These are phyloP conservation scores for Hippolais icterina DNA, from an alignment of 2,113 vertebrate genomes.

Conservation along the genomic window DNA sequence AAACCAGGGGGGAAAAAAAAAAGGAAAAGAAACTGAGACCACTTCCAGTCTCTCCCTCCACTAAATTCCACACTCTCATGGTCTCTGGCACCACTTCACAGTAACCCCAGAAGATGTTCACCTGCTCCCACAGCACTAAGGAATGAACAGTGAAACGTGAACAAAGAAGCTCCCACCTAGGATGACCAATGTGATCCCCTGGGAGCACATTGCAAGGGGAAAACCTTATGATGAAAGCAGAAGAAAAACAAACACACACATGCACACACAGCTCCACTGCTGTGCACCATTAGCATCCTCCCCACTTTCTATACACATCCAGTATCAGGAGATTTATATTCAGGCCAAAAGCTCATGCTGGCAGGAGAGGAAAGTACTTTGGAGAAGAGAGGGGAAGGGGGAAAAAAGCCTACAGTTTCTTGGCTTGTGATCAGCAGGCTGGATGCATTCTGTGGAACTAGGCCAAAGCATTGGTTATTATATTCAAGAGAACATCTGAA, in stretches of 20 bases:
- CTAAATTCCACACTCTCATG: neutral
- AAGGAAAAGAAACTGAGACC: neutral
- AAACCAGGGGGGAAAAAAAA: neutral
- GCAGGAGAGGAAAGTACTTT: slow-evolving; percentile 57
- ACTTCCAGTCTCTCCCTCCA: slow-evolving; percentile 30
- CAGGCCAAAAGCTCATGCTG: slow-evolving; percentile 38
- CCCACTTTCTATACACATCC: neutral
- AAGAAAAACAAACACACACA: slow-evolving; percentile 14
- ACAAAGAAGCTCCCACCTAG: slow-evolving; percentile 23
- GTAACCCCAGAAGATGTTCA: slow-evolving; percentile 26
- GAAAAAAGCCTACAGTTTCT: slow-evolving; percentile 7
- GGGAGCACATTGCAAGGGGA: neutral
- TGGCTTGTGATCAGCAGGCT: slow-evolving; percentile 60
- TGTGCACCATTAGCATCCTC: neutral
- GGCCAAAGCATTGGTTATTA: slow-evolving; percentile 67
- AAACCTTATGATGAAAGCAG: neutral
- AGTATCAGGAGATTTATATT: slow-evolving; percentile 57
- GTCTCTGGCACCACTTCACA: slow-evolving; percentile 39
- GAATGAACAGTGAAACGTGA: slow-evolving; percentile 8
- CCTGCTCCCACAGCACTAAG: slow-evolving; percentile 22
- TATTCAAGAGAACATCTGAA: slow-evolving; percentile 68
- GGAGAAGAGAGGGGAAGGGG: neutral
- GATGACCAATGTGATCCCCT: neutral
- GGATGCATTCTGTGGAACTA: slow-evolving; percentile 62
- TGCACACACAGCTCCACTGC: neutral